phyloP scores from a whole-genome alignment of 2,797 vertebrate genomes.

The Margarornis squamiger region DNA sequence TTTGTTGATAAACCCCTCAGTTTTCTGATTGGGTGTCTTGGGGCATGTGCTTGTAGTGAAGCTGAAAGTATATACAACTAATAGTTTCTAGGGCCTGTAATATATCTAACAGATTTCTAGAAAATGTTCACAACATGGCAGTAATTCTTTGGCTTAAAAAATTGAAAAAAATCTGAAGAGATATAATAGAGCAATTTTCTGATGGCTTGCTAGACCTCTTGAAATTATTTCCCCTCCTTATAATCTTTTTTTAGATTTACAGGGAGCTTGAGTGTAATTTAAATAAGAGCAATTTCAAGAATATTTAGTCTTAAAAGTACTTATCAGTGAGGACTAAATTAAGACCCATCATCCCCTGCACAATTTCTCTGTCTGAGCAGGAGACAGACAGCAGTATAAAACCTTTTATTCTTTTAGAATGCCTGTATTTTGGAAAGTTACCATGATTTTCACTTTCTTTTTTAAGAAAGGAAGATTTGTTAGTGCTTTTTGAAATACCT shows the following conservation, averaged over 20 bases:
- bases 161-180: not conserved
- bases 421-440: not conserved
- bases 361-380: not conserved
- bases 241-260: constrained; percentile 10
- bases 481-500: not conserved
- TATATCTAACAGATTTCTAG: not conserved
- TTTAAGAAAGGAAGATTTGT: not conserved
- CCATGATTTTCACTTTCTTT: not conserved
- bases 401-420: not conserved
- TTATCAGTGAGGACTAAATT: constrained; percentile 28
- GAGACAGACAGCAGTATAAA: not conserved
- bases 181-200: constrained; percentile 1
- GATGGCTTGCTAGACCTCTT: not conserved
- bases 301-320: constrained; percentile 43
- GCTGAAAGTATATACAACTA: not conserved
- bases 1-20: not conserved
- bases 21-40: not conserved
- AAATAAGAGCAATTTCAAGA: constrained; percentile 34
- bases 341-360: not conserved
- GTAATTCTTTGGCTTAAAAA: constrained; percentile 16
- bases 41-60: not conserved
- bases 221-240: not conserved
- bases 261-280: constrained; percentile 12
- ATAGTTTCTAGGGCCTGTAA: not conserved
- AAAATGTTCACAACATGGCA: constrained; percentile 6